Evolutionary conservation across 2,113 vertebrate species (phyloP).

Genomic region (Cettia cetti): DNA sequence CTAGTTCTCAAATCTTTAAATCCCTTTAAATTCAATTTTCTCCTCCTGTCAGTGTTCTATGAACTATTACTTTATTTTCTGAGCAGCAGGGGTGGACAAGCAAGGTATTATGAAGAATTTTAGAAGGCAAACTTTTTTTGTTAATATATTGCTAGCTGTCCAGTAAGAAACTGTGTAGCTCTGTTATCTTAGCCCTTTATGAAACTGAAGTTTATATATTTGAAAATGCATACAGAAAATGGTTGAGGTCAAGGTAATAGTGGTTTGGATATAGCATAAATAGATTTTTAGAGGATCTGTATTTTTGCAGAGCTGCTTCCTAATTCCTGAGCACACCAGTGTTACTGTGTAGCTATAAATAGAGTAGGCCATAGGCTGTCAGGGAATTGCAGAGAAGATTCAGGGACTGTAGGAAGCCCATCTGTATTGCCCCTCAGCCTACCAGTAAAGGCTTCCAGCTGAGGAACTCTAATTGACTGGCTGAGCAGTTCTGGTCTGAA

Average conservation of each 20-base stretch:
- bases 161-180: not conserved
- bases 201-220: not conserved
- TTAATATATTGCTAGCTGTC: not conserved
- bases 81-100: not conserved
- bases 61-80: not conserved
- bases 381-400: not conserved
- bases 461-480: not conserved
- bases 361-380: not conserved
- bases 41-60: not conserved
- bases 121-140: not conserved
- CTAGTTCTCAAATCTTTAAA: not conserved
- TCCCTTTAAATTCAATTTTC: not conserved
- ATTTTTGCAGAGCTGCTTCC: not conserved
- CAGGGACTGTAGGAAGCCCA: not conserved
- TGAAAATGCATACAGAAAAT: not conserved
- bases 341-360: not conserved
- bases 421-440: fast-evolving
- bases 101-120: not conserved
- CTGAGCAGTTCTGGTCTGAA: not conserved
- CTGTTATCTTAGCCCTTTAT: not conserved
- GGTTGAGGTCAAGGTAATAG: not conserved
- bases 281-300: not conserved
- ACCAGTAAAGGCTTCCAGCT: not conserved
- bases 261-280: not conserved
- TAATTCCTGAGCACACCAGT: not conserved